Evolutionary conservation across 1,140 invertebrate genomes (phyloP).

Genomic region (Anoplolepis gracilipes): DNA sequence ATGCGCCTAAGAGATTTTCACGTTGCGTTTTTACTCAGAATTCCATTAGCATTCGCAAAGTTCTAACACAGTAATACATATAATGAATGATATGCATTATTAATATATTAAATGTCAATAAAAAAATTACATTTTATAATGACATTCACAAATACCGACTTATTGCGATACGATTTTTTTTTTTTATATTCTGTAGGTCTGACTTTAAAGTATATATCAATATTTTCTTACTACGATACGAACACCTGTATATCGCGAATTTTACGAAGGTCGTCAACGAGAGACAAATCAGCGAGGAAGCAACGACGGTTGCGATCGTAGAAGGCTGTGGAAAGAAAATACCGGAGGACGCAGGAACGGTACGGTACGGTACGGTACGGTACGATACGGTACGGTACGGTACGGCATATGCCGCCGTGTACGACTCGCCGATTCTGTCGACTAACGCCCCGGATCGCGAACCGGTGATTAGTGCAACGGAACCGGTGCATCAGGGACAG

Average conservation of each 20-base stretch:
- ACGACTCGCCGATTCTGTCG: conserved; percentile 57
- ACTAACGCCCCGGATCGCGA: conserved; percentile 69
- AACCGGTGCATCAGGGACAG: conserved; percentile 71
- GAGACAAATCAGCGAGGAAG: neutral
- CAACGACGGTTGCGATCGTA: conserved; percentile 17
- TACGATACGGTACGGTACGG: conserved; percentile 39
- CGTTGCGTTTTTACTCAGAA: conserved; percentile 33
- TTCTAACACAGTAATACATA: neutral
- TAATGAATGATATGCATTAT: neutral
- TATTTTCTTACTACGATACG: neutral
- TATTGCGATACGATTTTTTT: no score
- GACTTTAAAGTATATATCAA: neutral
- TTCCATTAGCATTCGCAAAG: neutral
- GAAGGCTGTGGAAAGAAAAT: conserved; percentile 20
- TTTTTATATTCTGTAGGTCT: neutral
- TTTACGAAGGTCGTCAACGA: neutral
- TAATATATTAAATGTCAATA: neutral
- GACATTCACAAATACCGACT: neutral
- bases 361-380: conserved; percentile 25
- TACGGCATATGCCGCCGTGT: neutral
- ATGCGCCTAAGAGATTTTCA: conserved; percentile 19
- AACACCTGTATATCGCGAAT: no score
- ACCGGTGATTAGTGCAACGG: conserved; percentile 77
- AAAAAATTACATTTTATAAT: neutral
- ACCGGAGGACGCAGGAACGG: conserved; percentile 14